Evolutionary conservation across 2,113 vertebrate genomes (phyloP), one percentile per base, ranked within the genome.

Genomic region (Antidorcas marsupialis): DNA sequence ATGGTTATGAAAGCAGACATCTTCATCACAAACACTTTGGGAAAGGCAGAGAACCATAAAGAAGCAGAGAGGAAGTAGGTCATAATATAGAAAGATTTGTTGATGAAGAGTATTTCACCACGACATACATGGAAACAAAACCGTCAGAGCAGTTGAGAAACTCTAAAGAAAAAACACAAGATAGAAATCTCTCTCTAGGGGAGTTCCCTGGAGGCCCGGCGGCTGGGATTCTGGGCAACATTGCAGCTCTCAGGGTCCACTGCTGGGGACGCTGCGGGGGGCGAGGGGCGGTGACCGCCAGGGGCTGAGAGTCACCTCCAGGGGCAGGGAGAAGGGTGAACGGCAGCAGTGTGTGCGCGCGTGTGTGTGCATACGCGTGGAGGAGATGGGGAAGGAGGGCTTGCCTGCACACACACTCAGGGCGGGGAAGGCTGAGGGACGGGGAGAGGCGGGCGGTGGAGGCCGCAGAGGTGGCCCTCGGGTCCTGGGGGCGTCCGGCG

Each of bases 311-410:
- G 15, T 10, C 19, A 30, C 64, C 27, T 1, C 21, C 21, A 17
- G 36, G 14, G 27, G 8, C 25, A 12, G 47, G 33, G 47, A 76
- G 23, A 25, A 11, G 4, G 23, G 93, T 11, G 81, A 60, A 27
- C 12, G 13, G 76, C 45, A 33, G 76, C 21, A 10, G 43, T 23
- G 30, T 2, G 55, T 15, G 36, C 0, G 28, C 0, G 10, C 0
- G 11, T 5, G 59, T 30, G 62, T 19, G 33, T 7, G 17, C 2
- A 6, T 28, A 60, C 6, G 2, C 1, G 12, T 60, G 59, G 59
- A 60, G 60, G 14, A 1, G 16, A 5, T 12, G 13, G 3, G n/a
- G 25, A 30, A 6, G 45, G 62, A 8, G 9, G 64, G 16, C 1
- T 2, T 53, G 52, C 28, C 13, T 8, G 53, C 30, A 25, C 3